A percentile compares a stretch with the other conserved stretches of the same genome.
phyloP scores from a whole-genome alignment of 2,797 vertebrate genomes.

The Clarias platycephalus region DNA sequence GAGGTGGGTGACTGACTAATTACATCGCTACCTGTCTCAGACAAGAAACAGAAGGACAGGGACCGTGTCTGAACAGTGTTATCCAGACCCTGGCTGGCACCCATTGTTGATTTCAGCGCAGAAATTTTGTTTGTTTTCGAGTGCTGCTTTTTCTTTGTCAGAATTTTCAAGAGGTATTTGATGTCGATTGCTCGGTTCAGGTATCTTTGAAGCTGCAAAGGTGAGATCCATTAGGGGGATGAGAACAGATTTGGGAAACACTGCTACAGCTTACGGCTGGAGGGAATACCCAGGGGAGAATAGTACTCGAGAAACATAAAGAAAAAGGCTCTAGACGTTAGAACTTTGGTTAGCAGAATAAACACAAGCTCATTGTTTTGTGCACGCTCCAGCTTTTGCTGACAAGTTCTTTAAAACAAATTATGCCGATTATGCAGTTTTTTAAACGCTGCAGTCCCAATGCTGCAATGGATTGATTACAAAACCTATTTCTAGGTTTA shows the following conservation, averaged over 20 bases:
- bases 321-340: neutral
- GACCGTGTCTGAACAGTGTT: slow-evolving; percentile 17
- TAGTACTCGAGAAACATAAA: neutral
- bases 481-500: neutral
- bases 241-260: neutral
- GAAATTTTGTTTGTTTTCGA: neutral
- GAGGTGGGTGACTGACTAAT: slow-evolving; percentile 61
- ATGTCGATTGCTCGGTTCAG: slow-evolving; percentile 13
- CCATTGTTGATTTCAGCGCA: neutral
- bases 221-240: neutral
- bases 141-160: neutral
- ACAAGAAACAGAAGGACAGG: slow-evolving; percentile 52
- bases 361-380: neutral
- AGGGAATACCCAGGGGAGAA: neutral
- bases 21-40: slow-evolving; percentile 57
- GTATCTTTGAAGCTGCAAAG: neutral
- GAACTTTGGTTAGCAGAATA: neutral
- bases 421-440: neutral
- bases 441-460: neutral
- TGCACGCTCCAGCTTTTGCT: neutral
- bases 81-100: slow-evolving; percentile 14
- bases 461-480: neutral
- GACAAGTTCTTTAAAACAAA: neutral
- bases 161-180: neutral
- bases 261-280: neutral